Evolutionary conservation across 64 coral and sea anemone species (phyloP).

Genomic region (Porites australiensis): DNA sequence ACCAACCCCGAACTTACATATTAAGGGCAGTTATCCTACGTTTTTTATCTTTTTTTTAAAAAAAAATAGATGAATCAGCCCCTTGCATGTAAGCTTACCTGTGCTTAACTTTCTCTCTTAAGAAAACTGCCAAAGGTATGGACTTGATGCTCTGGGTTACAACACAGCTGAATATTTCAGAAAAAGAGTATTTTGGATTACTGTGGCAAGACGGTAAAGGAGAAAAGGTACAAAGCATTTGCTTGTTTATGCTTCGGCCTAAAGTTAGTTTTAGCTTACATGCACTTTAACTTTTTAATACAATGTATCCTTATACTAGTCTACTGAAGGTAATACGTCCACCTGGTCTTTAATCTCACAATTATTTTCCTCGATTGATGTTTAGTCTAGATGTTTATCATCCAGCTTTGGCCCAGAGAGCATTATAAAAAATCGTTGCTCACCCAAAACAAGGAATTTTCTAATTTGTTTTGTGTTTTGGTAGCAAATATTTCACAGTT

Average conservation of each 20-base stretch:
- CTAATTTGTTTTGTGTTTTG: not conserved
- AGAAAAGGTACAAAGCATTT: slow-evolving; percentile 55
- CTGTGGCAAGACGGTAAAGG: slow-evolving; percentile 55
- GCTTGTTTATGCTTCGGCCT: too few species aligned
- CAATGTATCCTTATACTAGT: too few species aligned
- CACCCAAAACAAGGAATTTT: not conserved
- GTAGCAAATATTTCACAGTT: not conserved
- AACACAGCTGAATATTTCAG: slow-evolving; percentile 63
- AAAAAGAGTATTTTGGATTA: slow-evolving; percentile 74
- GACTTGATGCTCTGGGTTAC: slow-evolving; percentile 64
- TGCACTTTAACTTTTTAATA: too few species aligned
- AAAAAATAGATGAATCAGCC: too few species aligned
- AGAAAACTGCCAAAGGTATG: slow-evolving; percentile 80
- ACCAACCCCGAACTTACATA: too few species aligned
- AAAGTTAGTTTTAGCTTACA: too few species aligned
- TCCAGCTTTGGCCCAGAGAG: not conserved
- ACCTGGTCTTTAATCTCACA: not conserved
- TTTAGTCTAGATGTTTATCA: slow-evolving; percentile 14
- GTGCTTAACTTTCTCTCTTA: not conserved
- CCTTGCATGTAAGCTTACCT: too few species aligned
- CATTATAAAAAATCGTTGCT: not conserved
- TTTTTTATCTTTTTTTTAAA: too few species aligned
- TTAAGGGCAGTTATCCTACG: too few species aligned
- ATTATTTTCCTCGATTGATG: not conserved
- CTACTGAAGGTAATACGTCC: too few species aligned